A percentile compares a stretch with the other conserved stretches of the same genome.
phyloP scores from a whole-genome alignment of 2,113 vertebrate species.

The Mola mola region DNA sequence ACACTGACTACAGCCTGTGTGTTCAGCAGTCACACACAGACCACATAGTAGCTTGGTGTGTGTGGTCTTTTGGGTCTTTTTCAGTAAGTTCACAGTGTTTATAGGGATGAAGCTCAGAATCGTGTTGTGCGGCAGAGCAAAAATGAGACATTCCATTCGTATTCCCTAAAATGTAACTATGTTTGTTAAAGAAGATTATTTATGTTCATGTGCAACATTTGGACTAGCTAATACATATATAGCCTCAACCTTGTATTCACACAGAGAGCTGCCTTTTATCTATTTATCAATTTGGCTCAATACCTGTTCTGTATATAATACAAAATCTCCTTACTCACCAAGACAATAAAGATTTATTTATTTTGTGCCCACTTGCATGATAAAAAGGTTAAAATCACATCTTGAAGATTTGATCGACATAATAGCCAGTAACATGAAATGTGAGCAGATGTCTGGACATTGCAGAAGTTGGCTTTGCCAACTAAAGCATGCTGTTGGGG shows the following conservation, averaged over 20 bases:
- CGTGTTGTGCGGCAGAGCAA: neutral
- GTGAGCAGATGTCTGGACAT: slow-evolving; percentile 1
- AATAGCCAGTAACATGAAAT: neutral
- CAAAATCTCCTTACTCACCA: neutral
- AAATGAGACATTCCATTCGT: neutral
- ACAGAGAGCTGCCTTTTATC: neutral
- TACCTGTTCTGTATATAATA: too few species aligned
- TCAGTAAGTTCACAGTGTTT: neutral
- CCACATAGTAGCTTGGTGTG: neutral
- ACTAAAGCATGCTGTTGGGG: neutral
- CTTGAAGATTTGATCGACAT: neutral
- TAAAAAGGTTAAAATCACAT: neutral
- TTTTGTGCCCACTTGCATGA: neutral
- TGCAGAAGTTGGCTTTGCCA: slow-evolving; percentile 4
- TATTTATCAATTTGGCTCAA: neutral
- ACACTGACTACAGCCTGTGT: slow-evolving; percentile 1
- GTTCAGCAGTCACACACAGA: neutral
- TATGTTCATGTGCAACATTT: too few species aligned
- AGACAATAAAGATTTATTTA: slow-evolving; percentile 7
- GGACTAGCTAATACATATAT: neutral
- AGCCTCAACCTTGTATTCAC: neutral
- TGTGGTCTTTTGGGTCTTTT: slow-evolving; percentile 13
- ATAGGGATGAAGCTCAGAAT: neutral
- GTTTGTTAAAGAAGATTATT: too few species aligned
- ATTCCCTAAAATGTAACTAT: too few species aligned